These are phyloP conservation scores for Palythoa heliodiscus DNA, from an alignment of 92 coral and sea anemone species.

Conservation along the genomic window DNA sequence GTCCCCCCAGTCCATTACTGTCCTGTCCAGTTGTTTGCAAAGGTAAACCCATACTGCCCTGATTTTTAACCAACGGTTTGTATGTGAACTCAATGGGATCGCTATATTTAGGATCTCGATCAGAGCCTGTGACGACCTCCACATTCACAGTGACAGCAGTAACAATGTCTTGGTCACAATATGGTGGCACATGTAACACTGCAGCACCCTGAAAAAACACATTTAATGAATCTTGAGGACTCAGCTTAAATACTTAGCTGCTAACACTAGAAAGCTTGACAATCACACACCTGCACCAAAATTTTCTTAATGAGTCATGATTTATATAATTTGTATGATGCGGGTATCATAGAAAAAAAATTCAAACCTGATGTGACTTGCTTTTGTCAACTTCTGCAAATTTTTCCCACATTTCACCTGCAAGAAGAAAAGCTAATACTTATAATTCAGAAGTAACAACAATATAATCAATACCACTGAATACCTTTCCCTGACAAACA, in stretches of 20 bases:
- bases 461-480: neutral
- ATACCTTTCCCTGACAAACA: neutral
- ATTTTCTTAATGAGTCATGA: too few species aligned
- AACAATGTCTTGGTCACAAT: constrained; percentile 76
- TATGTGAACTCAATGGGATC: constrained; percentile 96
- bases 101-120: constrained; percentile 79
- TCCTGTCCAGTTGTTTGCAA: constrained; percentile 56
- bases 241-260: too few species aligned
- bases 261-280: too few species aligned
- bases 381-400: constrained; percentile 86
- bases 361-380: constrained; percentile 93
- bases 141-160: constrained; percentile 91
- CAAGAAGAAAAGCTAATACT: constrained; percentile 49
- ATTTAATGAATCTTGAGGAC: neutral
- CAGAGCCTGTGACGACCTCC: constrained; percentile 79
- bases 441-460: constrained; percentile 13
- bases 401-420: constrained; percentile 89
- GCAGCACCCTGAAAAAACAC: constrained; percentile 84
- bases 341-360: neutral
- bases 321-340: neutral
- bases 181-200: constrained; percentile 86
- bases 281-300: too few species aligned
- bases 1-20: constrained; percentile 58
- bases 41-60: constrained; percentile 39
- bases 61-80: constrained; percentile 62